Conservation (phyloP, 2,888 invertebrate genomes). For the Diarsia mendica region DNA sequence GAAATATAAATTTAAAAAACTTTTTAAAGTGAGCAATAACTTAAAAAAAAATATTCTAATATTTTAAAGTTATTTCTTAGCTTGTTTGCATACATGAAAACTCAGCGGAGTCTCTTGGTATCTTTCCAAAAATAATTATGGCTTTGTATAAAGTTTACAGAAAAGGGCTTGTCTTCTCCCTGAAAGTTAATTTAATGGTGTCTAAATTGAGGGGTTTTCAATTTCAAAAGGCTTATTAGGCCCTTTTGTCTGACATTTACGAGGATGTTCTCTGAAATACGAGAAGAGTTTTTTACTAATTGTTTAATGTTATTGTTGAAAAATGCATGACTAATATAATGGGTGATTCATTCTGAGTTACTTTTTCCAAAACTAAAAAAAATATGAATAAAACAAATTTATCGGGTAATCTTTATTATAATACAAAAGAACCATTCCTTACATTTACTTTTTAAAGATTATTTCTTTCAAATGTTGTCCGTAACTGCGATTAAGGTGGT, state of each 20-base stretch:
- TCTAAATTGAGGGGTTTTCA: slow-evolving; percentile 44
- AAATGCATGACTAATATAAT: not conserved
- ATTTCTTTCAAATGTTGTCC: too few species aligned
- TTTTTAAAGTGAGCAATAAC: not conserved
- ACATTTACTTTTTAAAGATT: too few species aligned
- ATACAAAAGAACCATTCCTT: too few species aligned
- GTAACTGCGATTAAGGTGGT: too few species aligned
- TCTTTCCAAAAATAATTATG: slow-evolving; percentile 5
- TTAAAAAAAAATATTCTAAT: not conserved
- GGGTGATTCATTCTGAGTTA: too few species aligned
- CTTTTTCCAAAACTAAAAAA: too few species aligned
- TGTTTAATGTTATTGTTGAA: not conserved
- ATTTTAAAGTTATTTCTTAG: not conserved
- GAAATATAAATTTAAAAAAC: slow-evolving; percentile 4
- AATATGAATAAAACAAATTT: too few species aligned
- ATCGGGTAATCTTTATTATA: too few species aligned
- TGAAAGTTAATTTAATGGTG: slow-evolving; percentile 42
- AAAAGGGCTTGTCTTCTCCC: slow-evolving; percentile 11
- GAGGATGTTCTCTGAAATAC: slow-evolving; percentile 19
- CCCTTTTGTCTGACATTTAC: slow-evolving; percentile 29
- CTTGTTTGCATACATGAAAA: slow-evolving; percentile 10
- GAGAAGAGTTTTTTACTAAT: not conserved
- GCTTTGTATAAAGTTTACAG: slow-evolving; percentile 11
- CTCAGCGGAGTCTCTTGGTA: not conserved
- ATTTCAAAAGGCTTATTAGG: slow-evolving; percentile 34